A percentile compares a stretch with the other conserved stretches of the same genome.
phyloP scores from a whole-genome alignment of 2,888 invertebrate species.

The Fragum fragum region DNA sequence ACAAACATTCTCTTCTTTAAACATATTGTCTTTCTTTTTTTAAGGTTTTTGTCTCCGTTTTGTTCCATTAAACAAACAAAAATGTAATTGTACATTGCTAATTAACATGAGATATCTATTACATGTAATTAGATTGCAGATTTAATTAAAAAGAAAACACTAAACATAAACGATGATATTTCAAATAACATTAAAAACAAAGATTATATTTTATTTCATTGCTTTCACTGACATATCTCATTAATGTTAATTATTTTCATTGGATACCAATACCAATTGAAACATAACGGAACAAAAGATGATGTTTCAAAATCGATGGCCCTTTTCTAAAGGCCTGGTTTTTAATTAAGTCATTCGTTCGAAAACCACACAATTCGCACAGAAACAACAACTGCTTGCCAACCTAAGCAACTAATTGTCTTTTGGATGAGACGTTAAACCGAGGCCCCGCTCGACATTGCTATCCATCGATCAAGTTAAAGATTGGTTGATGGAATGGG shows the following conservation, averaged over 20 bases:
- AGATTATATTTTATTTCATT: neutral
- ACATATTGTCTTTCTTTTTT: too few relatives aligned
- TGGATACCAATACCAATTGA: neutral
- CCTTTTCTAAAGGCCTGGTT: neutral
- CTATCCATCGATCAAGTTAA: too few relatives aligned
- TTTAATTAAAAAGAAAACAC: neutral
- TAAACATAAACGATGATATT: neutral
- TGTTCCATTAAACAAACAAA: too few relatives aligned
- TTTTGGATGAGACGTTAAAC: too few relatives aligned
- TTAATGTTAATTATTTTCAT: neutral
- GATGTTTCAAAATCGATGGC: neutral
- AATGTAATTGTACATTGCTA: too few relatives aligned
- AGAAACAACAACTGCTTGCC: too few relatives aligned
- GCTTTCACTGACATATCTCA: neutral
- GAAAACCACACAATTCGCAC: constrained; percentile 10
- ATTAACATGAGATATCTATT: too few relatives aligned
- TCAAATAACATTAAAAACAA: neutral
- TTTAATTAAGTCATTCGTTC: neutral
- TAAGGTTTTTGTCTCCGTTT: too few relatives aligned
- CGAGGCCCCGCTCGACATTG: too few relatives aligned
- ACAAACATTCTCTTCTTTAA: too few relatives aligned
- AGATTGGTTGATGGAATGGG: too few relatives aligned
- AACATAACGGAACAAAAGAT: neutral
- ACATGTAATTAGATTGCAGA: neutral
- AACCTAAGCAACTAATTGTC: too few relatives aligned